Evolutionary conservation across 2,888 invertebrate genomes (phyloP), one percentile per base, ranked within the genome.

Genomic region (Xiphydria camelus): DNA sequence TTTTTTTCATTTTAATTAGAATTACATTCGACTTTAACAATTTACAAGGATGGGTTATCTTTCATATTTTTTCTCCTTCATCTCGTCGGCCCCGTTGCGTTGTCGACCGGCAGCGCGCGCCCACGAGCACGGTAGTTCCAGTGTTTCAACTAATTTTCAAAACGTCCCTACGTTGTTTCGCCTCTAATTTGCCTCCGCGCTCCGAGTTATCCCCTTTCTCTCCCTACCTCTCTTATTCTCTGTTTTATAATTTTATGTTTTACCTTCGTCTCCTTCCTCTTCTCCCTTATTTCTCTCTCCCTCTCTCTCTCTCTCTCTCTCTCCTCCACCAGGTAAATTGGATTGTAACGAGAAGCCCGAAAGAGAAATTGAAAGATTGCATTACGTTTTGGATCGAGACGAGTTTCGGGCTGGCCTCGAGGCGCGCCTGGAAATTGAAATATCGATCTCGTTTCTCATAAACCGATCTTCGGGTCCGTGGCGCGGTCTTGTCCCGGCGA

Each of bases 351-450:
- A 18, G 15, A 10, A 19, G 20, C 18, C 20, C 23, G 15, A 17
- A 46, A 34, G 41, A 32, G 18, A 35, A 51, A 33, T 31, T 45
- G 46, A 35, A 35, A 46, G 34, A 39, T 37, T 23, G 15, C 15
- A 25, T 43, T 41, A 33, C 47, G n/a, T 41, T 45, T 45, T 49
- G 23, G 37, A 31, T 45, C 42, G 45, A 38, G 39, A 32, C 10
- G 41, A 38, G 39, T 43, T 54, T 49, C 34, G 45, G 26, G n/a
- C n/a, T n/a, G n/a, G n/a, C 37, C 25, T 47, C 53, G 52, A 41
- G 52, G 50, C 48, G 40, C n/a, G n/a, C 47, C 50, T 52, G 49
- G 49, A 54, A 55, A 59, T 57, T 57, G 52, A 52, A 51, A 55
- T 51, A 54, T 55, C 51, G 59, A 55, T 57, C 52, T 29, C 12